Percentiles rank a stretch among this genome's conserved stretches.
Conservation (phyloP, 2,113 vertebrate species). For the Maccullochella peelii region DNA sequence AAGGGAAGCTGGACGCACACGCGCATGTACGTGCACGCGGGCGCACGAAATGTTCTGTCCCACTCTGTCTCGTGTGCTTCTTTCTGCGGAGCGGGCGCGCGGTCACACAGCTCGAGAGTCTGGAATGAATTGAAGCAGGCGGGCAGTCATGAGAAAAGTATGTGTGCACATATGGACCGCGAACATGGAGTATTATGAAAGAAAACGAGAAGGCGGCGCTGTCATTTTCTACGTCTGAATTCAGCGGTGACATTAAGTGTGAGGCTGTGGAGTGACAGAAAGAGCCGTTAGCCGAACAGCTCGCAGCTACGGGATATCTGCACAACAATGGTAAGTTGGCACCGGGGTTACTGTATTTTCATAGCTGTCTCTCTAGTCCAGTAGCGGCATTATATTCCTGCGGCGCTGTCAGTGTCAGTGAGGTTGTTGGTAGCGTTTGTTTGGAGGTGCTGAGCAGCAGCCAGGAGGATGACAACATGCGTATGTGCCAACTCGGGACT, state of each 20-base stretch:
- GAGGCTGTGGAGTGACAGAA: conserved; percentile 6
- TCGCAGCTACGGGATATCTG: conserved; percentile 42
- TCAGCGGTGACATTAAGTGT: conserved; percentile 3
- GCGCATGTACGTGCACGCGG: neutral
- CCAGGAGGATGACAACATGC: conserved; percentile 28
- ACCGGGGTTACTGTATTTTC: neutral
- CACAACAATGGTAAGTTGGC: conserved; percentile 72
- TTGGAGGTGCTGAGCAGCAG: conserved; percentile 29
- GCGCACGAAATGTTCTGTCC: conserved; percentile 14
- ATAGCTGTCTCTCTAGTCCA: neutral
- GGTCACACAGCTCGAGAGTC: conserved; percentile 17
- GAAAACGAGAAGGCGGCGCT: conserved; percentile 5
- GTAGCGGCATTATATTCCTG: neutral
- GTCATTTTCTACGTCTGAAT: neutral
- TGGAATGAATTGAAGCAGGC: neutral
- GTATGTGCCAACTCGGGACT: conserved; percentile 61
- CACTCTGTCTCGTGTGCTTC: neutral
- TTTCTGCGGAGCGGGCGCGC: conserved; percentile 17
- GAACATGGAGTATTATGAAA: conserved; percentile 32
- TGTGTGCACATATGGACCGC: conserved; percentile 6
- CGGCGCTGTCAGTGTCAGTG: conserved; percentile 19
- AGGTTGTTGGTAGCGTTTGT: conserved; percentile 18
- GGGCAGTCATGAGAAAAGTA: conserved; percentile 43
- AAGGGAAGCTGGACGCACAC: conserved; percentile 55
- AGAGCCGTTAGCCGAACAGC: neutral